These are phyloP conservation scores for Cercopithecus mona DNA, from an alignment of 2,113 vertebrate species.

Conservation along the genomic window DNA sequence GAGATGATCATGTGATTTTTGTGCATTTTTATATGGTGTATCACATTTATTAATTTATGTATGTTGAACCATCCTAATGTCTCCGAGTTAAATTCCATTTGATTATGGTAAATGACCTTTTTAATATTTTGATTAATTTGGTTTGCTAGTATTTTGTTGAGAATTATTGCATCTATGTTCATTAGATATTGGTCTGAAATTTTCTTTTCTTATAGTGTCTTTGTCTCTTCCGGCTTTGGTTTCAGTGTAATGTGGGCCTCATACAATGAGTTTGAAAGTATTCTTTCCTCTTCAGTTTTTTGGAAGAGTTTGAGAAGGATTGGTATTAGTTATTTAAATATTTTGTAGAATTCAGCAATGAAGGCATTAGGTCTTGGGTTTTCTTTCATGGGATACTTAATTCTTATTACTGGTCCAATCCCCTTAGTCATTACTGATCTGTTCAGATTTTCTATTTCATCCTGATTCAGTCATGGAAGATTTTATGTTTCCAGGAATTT, in stretches of 20 bases:
- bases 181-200: background rate
- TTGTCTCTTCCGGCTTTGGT: background rate
- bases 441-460: background rate
- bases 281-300: background rate
- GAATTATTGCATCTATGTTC: background rate
- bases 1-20: background rate
- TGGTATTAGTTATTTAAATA: background rate
- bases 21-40: background rate
- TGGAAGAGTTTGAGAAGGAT: background rate
- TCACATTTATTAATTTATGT: background rate
- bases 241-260: background rate
- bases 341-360: background rate
- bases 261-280: background rate
- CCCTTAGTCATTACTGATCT: background rate
- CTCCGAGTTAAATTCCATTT: background rate
- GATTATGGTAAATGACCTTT: background rate
- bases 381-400: background rate
- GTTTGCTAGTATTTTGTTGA: background rate
- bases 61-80: background rate
- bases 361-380: background rate
- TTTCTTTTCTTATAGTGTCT: background rate
- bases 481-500: background rate
- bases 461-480: background rate
- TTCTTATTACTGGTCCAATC: background rate
- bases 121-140: background rate